Conservation (phyloP, 1,140 invertebrate species). For the Caenorhabditis briggsae region DNA sequence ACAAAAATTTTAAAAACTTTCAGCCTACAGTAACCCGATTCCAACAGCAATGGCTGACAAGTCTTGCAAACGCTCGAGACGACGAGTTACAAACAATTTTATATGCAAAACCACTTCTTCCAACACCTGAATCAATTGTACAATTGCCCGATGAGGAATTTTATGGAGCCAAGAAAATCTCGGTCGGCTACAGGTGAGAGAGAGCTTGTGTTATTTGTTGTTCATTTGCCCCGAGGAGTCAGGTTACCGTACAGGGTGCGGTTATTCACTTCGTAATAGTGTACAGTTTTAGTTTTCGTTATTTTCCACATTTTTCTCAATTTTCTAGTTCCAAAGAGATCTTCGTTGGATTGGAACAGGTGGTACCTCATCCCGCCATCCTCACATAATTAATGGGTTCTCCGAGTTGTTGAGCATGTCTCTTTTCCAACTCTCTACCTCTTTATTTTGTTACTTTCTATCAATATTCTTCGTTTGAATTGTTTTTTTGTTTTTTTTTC, state of each 20-base stretch:
- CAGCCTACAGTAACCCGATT: conserved; percentile 29
- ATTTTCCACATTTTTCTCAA: neutral
- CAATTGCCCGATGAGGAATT: conserved; percentile 45
- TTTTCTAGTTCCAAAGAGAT: neutral
- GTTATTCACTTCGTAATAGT: neutral
- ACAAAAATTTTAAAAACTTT: neutral
- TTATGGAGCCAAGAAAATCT: conserved; percentile 52
- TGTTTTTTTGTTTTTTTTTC: neutral
- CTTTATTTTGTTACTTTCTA: conserved; percentile 42
- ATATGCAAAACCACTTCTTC: conserved; percentile 38
- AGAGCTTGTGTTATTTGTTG: conserved; percentile 20
- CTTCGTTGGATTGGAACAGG: conserved; percentile 37
- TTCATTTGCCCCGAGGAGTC: conserved; percentile 31
- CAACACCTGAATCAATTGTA: conserved; percentile 31
- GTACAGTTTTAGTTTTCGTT: conserved; percentile 8
- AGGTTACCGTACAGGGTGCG: conserved; percentile 22
- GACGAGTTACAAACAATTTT: conserved; percentile 37
- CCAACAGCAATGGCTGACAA: conserved; percentile 20
- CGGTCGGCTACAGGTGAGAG: conserved; percentile 42
- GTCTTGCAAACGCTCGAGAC: conserved; percentile 23
- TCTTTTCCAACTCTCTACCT: neutral
- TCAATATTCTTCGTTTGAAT: neutral
- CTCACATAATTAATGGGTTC: conserved; percentile 44
- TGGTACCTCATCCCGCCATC: conserved; percentile 20
- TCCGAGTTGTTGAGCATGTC: conserved; percentile 31